Percentiles rank a stretch among this genome's conserved stretches.
These are phyloP conservation scores for Vanessa tameamea DNA, from an alignment of 1,140 invertebrate genomes.

Conservation along the genomic window DNA sequence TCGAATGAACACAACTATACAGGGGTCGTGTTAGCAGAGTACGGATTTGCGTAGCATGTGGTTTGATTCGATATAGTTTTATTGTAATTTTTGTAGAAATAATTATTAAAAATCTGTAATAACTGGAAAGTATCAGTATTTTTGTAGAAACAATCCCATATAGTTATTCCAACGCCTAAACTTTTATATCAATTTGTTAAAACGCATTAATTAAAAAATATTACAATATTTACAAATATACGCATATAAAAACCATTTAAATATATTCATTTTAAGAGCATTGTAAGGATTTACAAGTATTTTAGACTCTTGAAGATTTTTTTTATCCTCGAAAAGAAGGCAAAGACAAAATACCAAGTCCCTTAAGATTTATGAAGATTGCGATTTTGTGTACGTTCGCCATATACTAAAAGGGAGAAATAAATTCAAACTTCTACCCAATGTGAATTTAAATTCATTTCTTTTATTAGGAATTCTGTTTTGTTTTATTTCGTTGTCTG, in stretches of 20 bases:
- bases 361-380: conserved; percentile 36
- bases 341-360: conserved; percentile 29
- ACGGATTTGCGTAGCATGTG: too few relatives aligned
- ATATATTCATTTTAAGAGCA: not conserved
- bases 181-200: too few relatives aligned
- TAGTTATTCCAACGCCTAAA: too few relatives aligned
- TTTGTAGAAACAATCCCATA: too few relatives aligned
- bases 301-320: not conserved
- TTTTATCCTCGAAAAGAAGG: conserved; percentile 13
- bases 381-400: conserved; percentile 23
- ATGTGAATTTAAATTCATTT: conserved; percentile 21
- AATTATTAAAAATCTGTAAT: too few relatives aligned
- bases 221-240: too few relatives aligned
- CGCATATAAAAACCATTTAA: not conserved
- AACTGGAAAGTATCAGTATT: too few relatives aligned
- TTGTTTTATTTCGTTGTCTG: not conserved
- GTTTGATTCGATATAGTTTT: too few relatives aligned
- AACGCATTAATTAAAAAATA: too few relatives aligned
- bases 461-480: not conserved
- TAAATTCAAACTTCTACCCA: conserved; percentile 14
- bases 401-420: conserved; percentile 16
- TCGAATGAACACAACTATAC: too few relatives aligned
- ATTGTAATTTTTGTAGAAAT: too few relatives aligned
- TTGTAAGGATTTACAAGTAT: not conserved
- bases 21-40: too few relatives aligned